Conservation (phyloP, 2,113 vertebrate genomes). For the Petrocephalus zakoni region DNA sequence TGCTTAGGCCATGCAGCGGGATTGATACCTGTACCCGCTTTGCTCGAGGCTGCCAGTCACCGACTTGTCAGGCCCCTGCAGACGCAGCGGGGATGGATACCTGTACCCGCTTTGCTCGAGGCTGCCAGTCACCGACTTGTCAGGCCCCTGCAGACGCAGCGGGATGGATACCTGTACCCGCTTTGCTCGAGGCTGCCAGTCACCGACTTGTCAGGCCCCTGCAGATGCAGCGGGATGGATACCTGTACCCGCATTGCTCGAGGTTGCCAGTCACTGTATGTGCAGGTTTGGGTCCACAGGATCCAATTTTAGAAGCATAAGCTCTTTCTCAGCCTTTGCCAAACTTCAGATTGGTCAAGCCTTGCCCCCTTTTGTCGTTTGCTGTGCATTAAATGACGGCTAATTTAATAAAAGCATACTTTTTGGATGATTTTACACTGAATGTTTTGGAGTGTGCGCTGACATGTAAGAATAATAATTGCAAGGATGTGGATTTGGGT, state of each 20-base stretch:
- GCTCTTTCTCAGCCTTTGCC: not conserved
- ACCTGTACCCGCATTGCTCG: constrained; percentile 45
- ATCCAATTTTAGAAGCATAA: not conserved
- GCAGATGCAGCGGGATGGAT: constrained; percentile 59
- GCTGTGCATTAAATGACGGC: not conserved
- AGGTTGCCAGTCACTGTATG: constrained; percentile 62
- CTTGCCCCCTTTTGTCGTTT: not conserved
- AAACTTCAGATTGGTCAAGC: not conserved
- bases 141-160: constrained; percentile 46
- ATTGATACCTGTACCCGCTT: too few relatives aligned
- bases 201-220: constrained; percentile 49
- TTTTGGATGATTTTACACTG: not conserved
- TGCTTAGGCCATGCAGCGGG: constrained; percentile 17
- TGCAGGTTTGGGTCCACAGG: constrained; percentile 37
- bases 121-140: too few relatives aligned
- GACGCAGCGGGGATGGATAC: too few relatives aligned
- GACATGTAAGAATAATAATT: not conserved
- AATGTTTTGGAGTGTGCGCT: not conserved
- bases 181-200: constrained; percentile 55
- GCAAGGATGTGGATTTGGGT: not conserved
- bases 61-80: constrained; percentile 49
- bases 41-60: too few relatives aligned
- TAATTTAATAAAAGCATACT: not conserved
- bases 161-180: constrained; percentile 58
- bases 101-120: too few relatives aligned